Evolutionary conservation across 2,113 vertebrate genomes (phyloP).

Genomic region (Cyprinodon brontotheroides): DNA sequence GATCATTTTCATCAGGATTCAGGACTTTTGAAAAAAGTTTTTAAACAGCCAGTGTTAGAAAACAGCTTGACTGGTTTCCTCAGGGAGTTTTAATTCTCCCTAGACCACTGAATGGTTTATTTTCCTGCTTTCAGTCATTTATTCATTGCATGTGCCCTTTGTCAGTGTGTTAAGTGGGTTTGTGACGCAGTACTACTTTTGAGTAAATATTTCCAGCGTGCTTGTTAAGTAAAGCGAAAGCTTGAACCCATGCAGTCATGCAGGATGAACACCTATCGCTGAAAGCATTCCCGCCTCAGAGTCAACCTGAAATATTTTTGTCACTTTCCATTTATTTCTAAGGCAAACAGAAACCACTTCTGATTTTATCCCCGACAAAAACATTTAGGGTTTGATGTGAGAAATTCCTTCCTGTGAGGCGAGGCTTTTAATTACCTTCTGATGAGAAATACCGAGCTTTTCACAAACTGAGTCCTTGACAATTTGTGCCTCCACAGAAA

Average conservation of each 20-base stretch:
- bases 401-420: neutral
- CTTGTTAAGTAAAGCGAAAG: neutral
- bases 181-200: neutral
- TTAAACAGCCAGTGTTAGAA: no score
- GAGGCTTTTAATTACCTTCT: neutral
- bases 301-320: neutral
- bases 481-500: neutral
- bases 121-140: neutral
- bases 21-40: no score
- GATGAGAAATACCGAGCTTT: slow-evolving; percentile 9
- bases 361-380: neutral
- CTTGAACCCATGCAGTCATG: neutral
- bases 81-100: no score
- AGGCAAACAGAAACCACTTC: slow-evolving; percentile 6
- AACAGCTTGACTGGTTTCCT: no score
- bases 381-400: neutral
- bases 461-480: slow-evolving; percentile 2
- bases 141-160: neutral
- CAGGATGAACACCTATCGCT: neutral
- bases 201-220: neutral
- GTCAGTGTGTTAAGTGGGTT: neutral
- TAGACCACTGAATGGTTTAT: neutral
- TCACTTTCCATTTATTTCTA: slow-evolving; percentile 17
- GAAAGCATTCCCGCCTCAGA: neutral
- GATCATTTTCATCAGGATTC: no score